These are phyloP conservation scores for Neodon shergylaensis DNA, from an alignment of 2,113 vertebrate species.

Conservation along the genomic window DNA sequence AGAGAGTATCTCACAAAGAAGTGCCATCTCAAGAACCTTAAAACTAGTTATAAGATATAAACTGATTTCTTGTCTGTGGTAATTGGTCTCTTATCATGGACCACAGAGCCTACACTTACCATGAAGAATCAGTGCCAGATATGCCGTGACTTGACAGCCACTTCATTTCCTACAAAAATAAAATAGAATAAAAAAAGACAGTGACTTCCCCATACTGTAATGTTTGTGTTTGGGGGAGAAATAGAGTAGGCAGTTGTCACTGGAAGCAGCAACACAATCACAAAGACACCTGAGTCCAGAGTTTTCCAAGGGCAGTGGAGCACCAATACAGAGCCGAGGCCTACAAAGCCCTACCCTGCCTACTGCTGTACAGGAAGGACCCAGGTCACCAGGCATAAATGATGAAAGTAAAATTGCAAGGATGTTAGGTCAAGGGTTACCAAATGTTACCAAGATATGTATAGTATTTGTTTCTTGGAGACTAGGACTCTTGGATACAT, in stretches of 20 bases:
- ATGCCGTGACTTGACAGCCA: not conserved
- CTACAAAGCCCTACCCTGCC: not conserved
- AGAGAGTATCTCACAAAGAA: not conserved
- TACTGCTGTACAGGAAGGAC: not conserved
- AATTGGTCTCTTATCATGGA: not conserved
- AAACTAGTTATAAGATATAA: not conserved
- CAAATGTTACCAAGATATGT: not conserved
- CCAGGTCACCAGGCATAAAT: not conserved
- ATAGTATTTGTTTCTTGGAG: not conserved
- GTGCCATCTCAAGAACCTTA: not conserved
- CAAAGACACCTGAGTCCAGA: not conserved
- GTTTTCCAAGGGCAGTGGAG: not conserved
- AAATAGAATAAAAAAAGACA: not conserved
- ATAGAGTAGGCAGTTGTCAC: not conserved
- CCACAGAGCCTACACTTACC: rapidly evolving
- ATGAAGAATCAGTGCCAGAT: not conserved
- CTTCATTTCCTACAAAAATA: not conserved
- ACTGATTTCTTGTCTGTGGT: too few species aligned
- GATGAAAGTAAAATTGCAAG: not conserved
- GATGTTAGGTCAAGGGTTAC: not conserved
- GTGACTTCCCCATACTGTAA: too few species aligned
- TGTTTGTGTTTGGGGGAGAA: not conserved
- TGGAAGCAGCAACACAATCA: not conserved
- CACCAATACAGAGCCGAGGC: rapidly evolving
- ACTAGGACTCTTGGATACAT: not conserved